Evolutionary conservation across 2,113 vertebrate species (phyloP), one percentile per base, ranked within the genome.

Genomic region (Cyrtonyx montezumae): DNA sequence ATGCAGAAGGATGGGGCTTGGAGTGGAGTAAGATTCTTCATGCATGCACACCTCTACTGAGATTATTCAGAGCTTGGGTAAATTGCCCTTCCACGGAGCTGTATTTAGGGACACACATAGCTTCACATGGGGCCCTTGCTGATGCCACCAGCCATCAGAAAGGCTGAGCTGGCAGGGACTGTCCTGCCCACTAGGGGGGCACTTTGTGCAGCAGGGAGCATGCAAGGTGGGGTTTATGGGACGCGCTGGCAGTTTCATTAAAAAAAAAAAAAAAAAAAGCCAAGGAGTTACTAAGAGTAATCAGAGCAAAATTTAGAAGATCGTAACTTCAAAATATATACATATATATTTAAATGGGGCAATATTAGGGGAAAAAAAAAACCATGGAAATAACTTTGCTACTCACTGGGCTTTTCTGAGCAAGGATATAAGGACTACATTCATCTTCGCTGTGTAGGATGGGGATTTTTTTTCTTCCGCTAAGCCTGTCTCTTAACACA

Each of bases 351-450:
- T 48, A 78, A 22, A 1, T 42, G 14, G 5, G 6, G 30, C 77
- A 67, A 36, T 21, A 37, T 2, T 15, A 4, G 20, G 10, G 6
- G 0, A 10, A 13, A 19, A 20, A 46, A 11, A n/a, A 1, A 4
- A 40, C 40, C 4, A n/a, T 1, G 15, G 32, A 62, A 66, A 34
- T 56, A 87, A 74, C 15, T 76, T 76, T 62, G 12, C 43, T 66
- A 81, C 6, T 21, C 34, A 21, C 19, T 37, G 15, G 19, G 16
- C 63, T 91, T 4, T 78, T 88, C 70, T 91, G 56, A 91, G 42
- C 20, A 70, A 67, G 30, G 25, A 69, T 61, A 48, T 1, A 1
- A 61, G n/a, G 51, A 65, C 48, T 42, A 17, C 21, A 34, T 71
- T 71, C 74, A 85, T 66, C 62, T 82, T 63, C 43, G 13, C 43